Conservation (phyloP, 2,888 invertebrate species). For the Craniophora ligustri region DNA sequence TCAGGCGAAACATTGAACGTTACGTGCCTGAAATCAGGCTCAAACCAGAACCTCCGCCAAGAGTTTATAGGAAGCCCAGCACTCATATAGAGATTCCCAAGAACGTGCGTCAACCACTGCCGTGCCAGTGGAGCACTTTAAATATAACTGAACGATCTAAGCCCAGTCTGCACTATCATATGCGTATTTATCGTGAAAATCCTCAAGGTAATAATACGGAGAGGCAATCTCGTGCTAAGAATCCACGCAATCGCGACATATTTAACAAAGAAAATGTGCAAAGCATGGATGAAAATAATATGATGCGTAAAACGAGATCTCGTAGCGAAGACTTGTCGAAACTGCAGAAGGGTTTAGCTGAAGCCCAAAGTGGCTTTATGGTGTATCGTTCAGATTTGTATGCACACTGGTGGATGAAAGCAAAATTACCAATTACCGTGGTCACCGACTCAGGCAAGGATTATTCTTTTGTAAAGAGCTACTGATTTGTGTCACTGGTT, state of each 20-base stretch:
- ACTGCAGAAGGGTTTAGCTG: conserved; percentile 78
- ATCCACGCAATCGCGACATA: conserved; percentile 75
- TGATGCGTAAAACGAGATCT: conserved; percentile 76
- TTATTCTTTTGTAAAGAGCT: conserved; percentile 87
- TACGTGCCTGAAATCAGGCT: conserved; percentile 80
- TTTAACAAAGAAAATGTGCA: conserved; percentile 68
- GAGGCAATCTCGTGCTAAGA: conserved; percentile 73
- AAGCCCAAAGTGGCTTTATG: conserved; percentile 82
- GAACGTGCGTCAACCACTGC: conserved; percentile 79
- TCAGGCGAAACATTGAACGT: conserved; percentile 78
- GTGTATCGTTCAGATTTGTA: conserved; percentile 95
- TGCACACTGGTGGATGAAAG: conserved; percentile 98
- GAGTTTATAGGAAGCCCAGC: conserved; percentile 82
- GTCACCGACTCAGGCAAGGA: conserved; percentile 89
- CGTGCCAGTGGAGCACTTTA: conserved; percentile 85
- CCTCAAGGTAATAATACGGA: conserved; percentile 60
- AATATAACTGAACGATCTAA: conserved; percentile 84
- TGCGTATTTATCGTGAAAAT: conserved; percentile 84
- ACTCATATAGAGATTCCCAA: conserved; percentile 83
- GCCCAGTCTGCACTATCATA: conserved; percentile 85
- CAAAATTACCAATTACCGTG: conserved; percentile 92
- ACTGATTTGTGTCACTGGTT: conserved; percentile 88
- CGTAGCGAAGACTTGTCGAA: conserved; percentile 85
- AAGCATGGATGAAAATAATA: conserved; percentile 54
- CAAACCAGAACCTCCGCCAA: conserved; percentile 84